Evolutionary conservation across 2,888 invertebrate species (phyloP).

Genomic region (Zhengitettix transpicula): DNA sequence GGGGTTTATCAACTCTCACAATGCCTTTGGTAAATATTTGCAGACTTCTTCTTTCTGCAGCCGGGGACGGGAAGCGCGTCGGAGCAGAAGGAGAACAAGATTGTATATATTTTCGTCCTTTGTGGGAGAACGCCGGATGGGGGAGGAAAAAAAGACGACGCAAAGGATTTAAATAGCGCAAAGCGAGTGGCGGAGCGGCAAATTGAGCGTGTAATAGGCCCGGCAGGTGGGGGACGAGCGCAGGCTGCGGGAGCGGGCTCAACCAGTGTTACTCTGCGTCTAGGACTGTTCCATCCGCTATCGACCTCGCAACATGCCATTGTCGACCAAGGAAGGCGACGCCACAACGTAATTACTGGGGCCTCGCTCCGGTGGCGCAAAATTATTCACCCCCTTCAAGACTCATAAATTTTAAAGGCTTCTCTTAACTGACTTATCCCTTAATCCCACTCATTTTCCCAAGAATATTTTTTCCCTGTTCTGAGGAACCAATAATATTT

Average conservation of each 20-base stretch:
- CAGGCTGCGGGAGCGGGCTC: no score
- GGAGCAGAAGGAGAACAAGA: neutral
- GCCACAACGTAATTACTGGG: no score
- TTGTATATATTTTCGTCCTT: neutral
- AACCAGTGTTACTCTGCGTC: no score
- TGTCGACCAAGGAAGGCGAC: no score
- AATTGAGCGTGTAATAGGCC: neutral
- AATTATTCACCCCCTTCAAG: neutral
- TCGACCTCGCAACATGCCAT: no score
- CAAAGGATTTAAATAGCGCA: constrained; percentile 7
- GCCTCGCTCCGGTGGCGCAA: neutral
- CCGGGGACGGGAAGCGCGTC: neutral
- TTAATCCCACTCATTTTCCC: neutral
- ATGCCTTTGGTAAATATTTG: constrained; percentile 13
- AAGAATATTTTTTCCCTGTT: neutral
- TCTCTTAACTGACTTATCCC: neutral
- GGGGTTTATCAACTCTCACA: constrained; percentile 12
- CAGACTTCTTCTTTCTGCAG: constrained; percentile 7
- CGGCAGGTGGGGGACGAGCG: no score
- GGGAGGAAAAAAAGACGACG: neutral
- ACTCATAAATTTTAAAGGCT: neutral
- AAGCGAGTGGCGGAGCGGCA: neutral
- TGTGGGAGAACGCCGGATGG: neutral
- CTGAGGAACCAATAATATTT: neutral
- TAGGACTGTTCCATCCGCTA: no score